Conservation (phyloP, 2,888 invertebrate genomes). For the Eristalis arbustorum region DNA sequence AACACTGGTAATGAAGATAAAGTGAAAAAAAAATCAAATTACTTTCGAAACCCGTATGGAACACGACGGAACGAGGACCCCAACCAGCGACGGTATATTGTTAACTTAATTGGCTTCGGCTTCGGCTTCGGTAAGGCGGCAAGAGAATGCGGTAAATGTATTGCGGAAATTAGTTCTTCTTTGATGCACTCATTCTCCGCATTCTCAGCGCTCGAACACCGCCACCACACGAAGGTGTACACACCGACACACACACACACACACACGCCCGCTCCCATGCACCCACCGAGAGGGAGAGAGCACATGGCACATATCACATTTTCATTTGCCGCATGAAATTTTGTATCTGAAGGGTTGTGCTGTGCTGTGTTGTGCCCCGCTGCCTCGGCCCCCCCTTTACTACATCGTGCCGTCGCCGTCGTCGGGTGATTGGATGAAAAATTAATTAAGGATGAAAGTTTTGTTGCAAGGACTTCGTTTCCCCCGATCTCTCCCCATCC, state of each 20-base stretch:
- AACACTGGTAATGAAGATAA: slow-evolving; percentile 5
- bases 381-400: neutral
- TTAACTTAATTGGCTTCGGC: slow-evolving; percentile 67
- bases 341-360: slow-evolving; percentile 10
- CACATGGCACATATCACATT: slow-evolving; percentile 6
- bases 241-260: neutral
- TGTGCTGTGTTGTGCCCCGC: neutral
- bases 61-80: neutral
- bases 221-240: slow-evolving; percentile 43
- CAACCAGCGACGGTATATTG: slow-evolving; percentile 48
- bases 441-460: slow-evolving; percentile 68
- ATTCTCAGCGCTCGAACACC: slow-evolving; percentile 39
- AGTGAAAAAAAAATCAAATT: slow-evolving; percentile 42
- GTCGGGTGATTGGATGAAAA: slow-evolving; percentile 64
- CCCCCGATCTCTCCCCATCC: neutral
- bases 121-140: slow-evolving; percentile 57
- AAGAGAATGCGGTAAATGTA: slow-evolving; percentile 61
- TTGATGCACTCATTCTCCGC: slow-evolving; percentile 62
- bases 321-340: slow-evolving; percentile 52
- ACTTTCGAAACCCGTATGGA: slow-evolving; percentile 25
- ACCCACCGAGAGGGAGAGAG: neutral
- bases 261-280: neutral
- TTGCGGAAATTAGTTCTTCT: slow-evolving; percentile 70
- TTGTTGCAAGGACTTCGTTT: slow-evolving; percentile 41
- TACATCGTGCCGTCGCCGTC: slow-evolving; percentile 1